Percentiles rank a stretch among this genome's conserved stretches.
phyloP scores from a whole-genome alignment of 2,888 invertebrate species.

The Hetaerina titia region DNA sequence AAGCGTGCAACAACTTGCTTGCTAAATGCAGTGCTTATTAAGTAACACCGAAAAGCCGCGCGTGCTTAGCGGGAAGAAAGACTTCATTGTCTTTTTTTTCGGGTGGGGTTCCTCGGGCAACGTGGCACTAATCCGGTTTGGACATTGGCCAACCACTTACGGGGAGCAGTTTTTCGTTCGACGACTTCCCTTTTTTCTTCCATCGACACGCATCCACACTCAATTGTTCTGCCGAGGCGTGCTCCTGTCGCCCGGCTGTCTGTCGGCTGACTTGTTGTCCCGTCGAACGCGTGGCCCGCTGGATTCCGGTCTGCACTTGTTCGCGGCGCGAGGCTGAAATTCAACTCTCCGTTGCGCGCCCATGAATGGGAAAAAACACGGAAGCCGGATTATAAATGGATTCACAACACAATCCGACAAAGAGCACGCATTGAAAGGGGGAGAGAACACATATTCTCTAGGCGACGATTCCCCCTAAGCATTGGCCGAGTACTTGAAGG shows the following conservation, averaged over 20 bases:
- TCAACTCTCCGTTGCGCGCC: background rate
- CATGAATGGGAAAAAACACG: background rate
- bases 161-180: slow-evolving; percentile 44
- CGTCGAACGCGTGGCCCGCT: background rate
- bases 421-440: background rate
- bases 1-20: slow-evolving; percentile 8
- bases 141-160: slow-evolving; percentile 62
- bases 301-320: background rate
- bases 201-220: slow-evolving; percentile 21
- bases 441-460: background rate
- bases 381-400: background rate
- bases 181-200: background rate
- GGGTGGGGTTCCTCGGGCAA: slow-evolving; percentile 29
- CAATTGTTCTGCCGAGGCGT: slow-evolving; percentile 43
- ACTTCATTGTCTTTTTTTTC: slow-evolving; percentile 42
- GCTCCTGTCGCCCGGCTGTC: slow-evolving; percentile 20
- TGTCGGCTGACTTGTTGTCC: background rate
- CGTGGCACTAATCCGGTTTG: slow-evolving; percentile 62
- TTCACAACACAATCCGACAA: background rate
- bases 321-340: background rate
- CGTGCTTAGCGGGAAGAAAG: slow-evolving; percentile 53
- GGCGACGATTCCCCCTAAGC: background rate
- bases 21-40: slow-evolving; percentile 27
- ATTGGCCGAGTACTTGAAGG: background rate
- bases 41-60: slow-evolving; percentile 2